Base-by-base conservation (phyloP, 2,888 invertebrate species). In the Mimachlamys varia region DNA sequence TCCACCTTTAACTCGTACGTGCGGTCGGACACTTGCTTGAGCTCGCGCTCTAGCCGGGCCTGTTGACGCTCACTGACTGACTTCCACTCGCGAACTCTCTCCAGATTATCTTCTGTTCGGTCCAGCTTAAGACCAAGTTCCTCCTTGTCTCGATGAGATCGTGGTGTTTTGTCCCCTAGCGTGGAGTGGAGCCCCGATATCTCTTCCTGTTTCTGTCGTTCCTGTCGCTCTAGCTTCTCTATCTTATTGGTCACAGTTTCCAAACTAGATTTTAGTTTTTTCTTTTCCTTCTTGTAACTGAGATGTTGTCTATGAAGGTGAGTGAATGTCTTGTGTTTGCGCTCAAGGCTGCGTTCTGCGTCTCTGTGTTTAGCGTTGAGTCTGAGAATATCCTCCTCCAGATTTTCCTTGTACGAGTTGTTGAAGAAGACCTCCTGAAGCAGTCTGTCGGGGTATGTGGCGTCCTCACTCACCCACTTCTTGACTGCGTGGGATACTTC, bases 1-100 rank as follows among this genome's bases (percentile, higher is more conserved):
- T 95, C 95, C 15, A 95, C 94, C 91, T 95, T 95, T 38, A 94
- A 90, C 90, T 95, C 95, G 88, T 95, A 95, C 0, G 94, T 94
- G n/a, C 93, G 91, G 44, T 94, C 94, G 0, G 93, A 93, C 5
- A 93, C 93, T 58, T 92, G 92, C 88, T 95, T 94, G 13, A 94
- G 90, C 12, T 95, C 94, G 49, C 91, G 91, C 89, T 94, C 93
- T 38, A 94, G 89, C 27, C 94, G 88, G 13, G 89, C n/a, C 50
- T 92, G 92, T 76, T 94, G 95, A 88, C 93, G 89, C 88, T 92
- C 92, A 89, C 93, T 92, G 12, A 94, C 94, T 4, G 91, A 87
- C 88, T 92, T 88, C 92, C 92, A 93, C 89, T 95, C 95, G 33
- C 93, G 91, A 13, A 95, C 90, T 76, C 93, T 91, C 15, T 94